Base-by-base conservation (phyloP, 1,140 invertebrate species). In the Drosophila nebulosa region DNA sequence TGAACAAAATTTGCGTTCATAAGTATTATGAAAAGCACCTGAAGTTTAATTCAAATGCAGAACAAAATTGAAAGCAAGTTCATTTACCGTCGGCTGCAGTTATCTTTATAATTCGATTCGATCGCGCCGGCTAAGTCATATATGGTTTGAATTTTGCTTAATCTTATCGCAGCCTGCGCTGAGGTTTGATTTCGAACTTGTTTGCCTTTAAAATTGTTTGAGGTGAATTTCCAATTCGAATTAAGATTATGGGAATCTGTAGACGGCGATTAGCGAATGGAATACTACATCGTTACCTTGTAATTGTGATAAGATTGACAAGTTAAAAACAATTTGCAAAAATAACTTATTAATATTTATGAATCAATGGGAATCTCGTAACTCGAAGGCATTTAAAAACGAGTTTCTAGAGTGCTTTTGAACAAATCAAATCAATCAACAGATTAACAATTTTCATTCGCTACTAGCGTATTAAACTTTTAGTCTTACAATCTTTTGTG, bases 141-240 rank as follows among this genome's bases (percentile, higher is more conserved):
- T 14, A 22, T 21, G 56, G 35, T 35, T 3, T 39, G 16, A 24
- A 27, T 61, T 3, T 35, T 56, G 53, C 62, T 74, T 74, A 67
- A 74, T 67, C 70, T 74, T 26, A 74, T 74, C 71, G 36, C 16
- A 36, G 10, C n/a, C 24, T 12, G 30, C 10, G 24, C 26, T 18
- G 12, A 51, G 68, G 60, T 72, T 72, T 14, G 22, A 66, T 66
- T 55, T 39, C 50, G 21, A 60, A 74, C 63, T 10, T 60, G 62
- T 73, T 74, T 10, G 46, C 18, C 18, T 1, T n/a, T 14, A 14
- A 27, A 14, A 9, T 32, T 32, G 30, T 32, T 32, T 32, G 30
- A 32, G 30, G 30, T 32, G 30, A 32, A 10, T 32, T 32, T 32
- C 30, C 30, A 10, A 32, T 2, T n/a, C 9, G 4, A 27, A 27